Percentiles rank a stretch among this genome's conserved stretches.
These are phyloP conservation scores for Teleiodes luculella DNA, from an alignment of 2,888 invertebrate species.

Conservation along the genomic window DNA sequence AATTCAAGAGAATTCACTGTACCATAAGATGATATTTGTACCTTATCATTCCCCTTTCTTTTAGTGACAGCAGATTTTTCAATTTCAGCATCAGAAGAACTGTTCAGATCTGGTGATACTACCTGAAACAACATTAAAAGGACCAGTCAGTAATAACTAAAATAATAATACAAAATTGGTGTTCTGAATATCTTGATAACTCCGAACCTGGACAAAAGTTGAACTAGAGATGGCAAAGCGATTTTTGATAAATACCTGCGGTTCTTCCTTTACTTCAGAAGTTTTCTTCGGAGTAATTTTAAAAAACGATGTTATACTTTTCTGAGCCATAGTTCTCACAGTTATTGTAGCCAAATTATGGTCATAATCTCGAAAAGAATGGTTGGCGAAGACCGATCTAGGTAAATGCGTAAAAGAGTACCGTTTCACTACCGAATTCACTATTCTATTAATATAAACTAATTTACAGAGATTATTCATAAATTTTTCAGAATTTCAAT, in stretches of 20 bases:
- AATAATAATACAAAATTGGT: too few relatives aligned
- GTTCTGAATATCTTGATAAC: too few relatives aligned
- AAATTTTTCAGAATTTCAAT: conserved; percentile 3
- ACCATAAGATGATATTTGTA: background rate
- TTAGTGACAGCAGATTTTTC: too few relatives aligned
- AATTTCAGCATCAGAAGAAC: too few relatives aligned
- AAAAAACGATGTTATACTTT: conserved; percentile 69
- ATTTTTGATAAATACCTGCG: conserved; percentile 19
- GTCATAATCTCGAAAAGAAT: background rate
- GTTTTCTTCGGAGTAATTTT: conserved; percentile 55
- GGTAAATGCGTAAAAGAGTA: background rate
- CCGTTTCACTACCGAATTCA: background rate
- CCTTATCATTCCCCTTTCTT: too few relatives aligned
- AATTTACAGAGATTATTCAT: conserved; percentile 30
- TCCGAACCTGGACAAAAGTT: too few relatives aligned
- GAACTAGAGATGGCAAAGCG: too few relatives aligned
- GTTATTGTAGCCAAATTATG: conserved; percentile 15
- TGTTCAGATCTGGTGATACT: too few relatives aligned
- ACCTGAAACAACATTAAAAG: too few relatives aligned
- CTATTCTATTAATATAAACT: conserved; percentile 26
- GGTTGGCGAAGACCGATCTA: background rate
- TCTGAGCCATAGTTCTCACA: conserved; percentile 59
- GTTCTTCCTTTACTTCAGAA: conserved; percentile 22
- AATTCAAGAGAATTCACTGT: background rate
- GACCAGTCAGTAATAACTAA: too few relatives aligned